phyloP scores from a whole-genome alignment of 2,888 invertebrate species.

The Bembecia ichneumoniformis region DNA sequence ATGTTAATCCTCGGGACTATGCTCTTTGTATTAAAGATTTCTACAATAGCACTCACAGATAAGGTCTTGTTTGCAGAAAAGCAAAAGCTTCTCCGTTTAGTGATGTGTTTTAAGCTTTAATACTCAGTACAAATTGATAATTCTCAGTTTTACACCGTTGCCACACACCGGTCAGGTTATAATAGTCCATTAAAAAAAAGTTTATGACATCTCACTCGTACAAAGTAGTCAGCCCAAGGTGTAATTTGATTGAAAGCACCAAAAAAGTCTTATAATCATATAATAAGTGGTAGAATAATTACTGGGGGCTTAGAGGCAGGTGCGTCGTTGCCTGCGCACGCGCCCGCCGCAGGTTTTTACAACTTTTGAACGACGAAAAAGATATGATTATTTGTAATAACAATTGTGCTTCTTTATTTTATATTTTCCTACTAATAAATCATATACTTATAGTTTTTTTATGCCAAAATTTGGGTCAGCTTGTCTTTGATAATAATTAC shows the following conservation, averaged over 20 bases:
- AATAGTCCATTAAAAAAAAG: slow-evolving; percentile 42
- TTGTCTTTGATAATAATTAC: too few species aligned
- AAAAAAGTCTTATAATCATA: slow-evolving; percentile 71
- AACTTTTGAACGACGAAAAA: slow-evolving; percentile 15
- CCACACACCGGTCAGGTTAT: slow-evolving; percentile 33
- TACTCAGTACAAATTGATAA: slow-evolving; percentile 8
- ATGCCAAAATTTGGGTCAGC: too few species aligned
- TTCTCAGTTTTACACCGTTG: slow-evolving; percentile 51
- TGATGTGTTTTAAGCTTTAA: neutral
- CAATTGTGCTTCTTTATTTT: neutral
- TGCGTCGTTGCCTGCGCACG: slow-evolving; percentile 41
- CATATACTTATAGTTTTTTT: too few species aligned
- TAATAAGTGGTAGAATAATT: slow-evolving; percentile 71
- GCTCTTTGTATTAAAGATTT: slow-evolving; percentile 10
- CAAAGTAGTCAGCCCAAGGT: slow-evolving; percentile 62
- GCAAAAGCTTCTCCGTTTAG: neutral
- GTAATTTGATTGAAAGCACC: slow-evolving; percentile 73
- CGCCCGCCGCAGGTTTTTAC: slow-evolving; percentile 29
- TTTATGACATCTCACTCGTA: slow-evolving; percentile 69
- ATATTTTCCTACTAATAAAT: neutral
- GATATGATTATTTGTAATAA: neutral
- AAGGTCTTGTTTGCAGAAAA: slow-evolving; percentile 12
- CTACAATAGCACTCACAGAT: slow-evolving; percentile 23
- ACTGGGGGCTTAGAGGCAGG: slow-evolving; percentile 64
- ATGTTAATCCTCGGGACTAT: slow-evolving; percentile 10